Evolutionary conservation across 2,888 invertebrate genomes (phyloP), one percentile per base, ranked within the genome.

Genomic region (Phorcus lineatus): DNA sequence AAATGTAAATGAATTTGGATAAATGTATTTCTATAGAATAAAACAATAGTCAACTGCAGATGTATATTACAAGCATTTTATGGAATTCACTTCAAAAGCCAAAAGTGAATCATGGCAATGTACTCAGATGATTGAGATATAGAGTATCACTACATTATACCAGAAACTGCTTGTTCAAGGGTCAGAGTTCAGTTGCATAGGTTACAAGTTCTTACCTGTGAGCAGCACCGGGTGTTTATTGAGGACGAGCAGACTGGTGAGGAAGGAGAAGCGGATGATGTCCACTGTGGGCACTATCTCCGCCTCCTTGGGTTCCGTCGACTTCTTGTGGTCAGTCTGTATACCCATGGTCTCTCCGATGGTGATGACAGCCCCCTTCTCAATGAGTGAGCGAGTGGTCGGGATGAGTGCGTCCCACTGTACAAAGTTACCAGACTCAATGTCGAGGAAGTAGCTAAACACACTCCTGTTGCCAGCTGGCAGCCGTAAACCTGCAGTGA

Each of bases 361-460:
- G 19, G 91, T 92, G 57, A 92, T 91, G 74, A 92, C 88, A 7
- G 91, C 90, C 31, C 92, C 91, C 84, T 90, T 92, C 83, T 92
- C 92, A 57, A 93, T 92, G 28, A 92, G 88, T 0, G 91, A 92
- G 78, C 91, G 91, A 4, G 92, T 93, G 54, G 89, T 88, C 1
- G 92, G 92, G 7, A 93, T 91, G 22, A 93, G 88, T 6, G 86
- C 88, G 78, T 92, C 92, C 93, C 93, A 93, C 24, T 90, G 89
- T 9, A 91, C 86, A 88, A 93, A 93, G 84, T 86, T 87, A 22
- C 92, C 92, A 16, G 91, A 89, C 79, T 92, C 92, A 89, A 92
- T 89, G 85, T 93, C 92, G 28, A 93, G 88, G 84, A 93, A 93
- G 85, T 92, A 93, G 80, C 92, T 91, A 86, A 91, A 93, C 70